Evolutionary conservation across 2,888 invertebrate species (phyloP), one percentile per base, ranked within the genome.

Genomic region (Epistrophe grossulariae): DNA sequence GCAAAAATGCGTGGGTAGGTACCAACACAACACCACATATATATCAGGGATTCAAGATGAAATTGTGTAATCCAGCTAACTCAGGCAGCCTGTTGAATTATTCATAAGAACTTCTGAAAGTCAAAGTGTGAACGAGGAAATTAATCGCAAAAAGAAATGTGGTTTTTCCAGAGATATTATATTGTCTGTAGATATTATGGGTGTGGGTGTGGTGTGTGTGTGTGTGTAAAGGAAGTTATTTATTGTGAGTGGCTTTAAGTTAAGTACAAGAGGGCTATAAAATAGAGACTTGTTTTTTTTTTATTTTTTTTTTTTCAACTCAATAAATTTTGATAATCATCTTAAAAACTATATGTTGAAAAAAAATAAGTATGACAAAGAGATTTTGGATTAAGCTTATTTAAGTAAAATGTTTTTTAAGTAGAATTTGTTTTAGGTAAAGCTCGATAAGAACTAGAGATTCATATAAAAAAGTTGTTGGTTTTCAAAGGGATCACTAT

Each of bases 71-170:
- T 8, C 45, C 9, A 48, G 17, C n/a, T 45, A 6, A n/a, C 45
- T 45, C n/a, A 48, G 17, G 17, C 8, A 48, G 45, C 45, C 45
- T 48, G 45, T 48, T 48, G 45, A 48, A 48, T 48, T 48, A 48
- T 48, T 48, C 45, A 31, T 48, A 48, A 17, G 45, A 10, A 48
- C 17, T 48, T 48, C 17, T 84, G 74, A 76, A 84, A 84, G 84
- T 84, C 79, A 84, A 84, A 84, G 84, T 84, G 84, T 84, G 79
- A 84, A 84, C 71, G 59, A 71, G 62, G 71, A 74, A 84, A 84
- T 84, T 84, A 84, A 79, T 79, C 83, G 73, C 55, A 31, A 43
- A 40, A 52, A 59, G 72, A 64, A 17, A 17, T 48, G 45, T 48
- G 45, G n/a, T 48, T 48, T 48, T 48, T 3, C n/a, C 17, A 43